A percentile compares a stretch with the other conserved stretches of the same genome.
These are phyloP conservation scores for Erethizon dorsatum DNA, from an alignment of 2,797 vertebrate genomes.

Conservation along the genomic window DNA sequence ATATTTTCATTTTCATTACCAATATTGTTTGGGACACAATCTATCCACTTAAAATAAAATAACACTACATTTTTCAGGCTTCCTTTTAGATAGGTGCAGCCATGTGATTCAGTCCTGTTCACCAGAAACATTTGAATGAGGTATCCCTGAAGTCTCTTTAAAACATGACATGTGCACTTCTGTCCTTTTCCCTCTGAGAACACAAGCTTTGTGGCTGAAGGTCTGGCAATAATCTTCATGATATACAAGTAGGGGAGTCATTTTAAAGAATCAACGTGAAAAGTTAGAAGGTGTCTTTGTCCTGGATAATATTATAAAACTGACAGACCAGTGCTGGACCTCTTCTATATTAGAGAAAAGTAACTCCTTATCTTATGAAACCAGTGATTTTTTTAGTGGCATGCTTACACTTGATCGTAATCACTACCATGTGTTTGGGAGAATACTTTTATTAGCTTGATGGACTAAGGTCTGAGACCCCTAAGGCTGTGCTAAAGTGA, in stretches of 20 bases:
- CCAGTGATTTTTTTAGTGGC: background rate
- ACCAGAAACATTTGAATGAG: background rate
- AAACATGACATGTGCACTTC: background rate
- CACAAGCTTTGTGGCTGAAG: background rate
- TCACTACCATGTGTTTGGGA: background rate
- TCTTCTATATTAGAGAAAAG: background rate
- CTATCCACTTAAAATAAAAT: background rate
- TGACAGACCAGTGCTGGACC: background rate
- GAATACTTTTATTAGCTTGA: background rate
- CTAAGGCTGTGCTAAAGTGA: background rate
- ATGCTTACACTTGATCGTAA: background rate
- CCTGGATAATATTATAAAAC: background rate
- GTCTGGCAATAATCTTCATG: background rate
- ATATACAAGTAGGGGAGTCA: background rate
- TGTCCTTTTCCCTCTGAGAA: background rate
- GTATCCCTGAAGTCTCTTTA: background rate
- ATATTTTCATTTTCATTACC: background rate
- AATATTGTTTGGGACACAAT: background rate
- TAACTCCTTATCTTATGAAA: background rate
- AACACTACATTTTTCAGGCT: background rate
- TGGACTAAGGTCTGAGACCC: background rate
- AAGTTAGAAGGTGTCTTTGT: background rate
- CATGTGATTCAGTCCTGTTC: background rate
- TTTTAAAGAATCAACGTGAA: background rate
- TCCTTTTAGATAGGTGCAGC: background rate